phyloP scores from a whole-genome alignment of 1,140 invertebrate genomes.

The Asbolus verrucosus region DNA sequence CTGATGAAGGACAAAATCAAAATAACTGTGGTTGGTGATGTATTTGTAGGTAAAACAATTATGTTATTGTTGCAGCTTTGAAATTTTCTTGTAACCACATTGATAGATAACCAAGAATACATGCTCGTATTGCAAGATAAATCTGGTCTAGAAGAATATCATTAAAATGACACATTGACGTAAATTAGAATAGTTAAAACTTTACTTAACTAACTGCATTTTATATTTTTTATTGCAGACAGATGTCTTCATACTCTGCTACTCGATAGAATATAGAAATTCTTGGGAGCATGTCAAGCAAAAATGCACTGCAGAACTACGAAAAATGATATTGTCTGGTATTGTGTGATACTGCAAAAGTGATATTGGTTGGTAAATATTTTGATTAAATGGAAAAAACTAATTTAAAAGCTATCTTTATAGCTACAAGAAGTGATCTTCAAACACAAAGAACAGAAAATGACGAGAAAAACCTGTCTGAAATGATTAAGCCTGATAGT shows the following conservation, averaged over 20 bases:
- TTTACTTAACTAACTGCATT: constrained; percentile 15
- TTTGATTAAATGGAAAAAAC: constrained; percentile 43
- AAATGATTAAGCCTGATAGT: constrained; percentile 54
- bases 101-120: constrained; percentile 57
- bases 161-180: constrained; percentile 92
- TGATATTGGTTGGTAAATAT: too few species aligned
- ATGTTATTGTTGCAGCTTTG: constrained; percentile 65
- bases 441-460: constrained; percentile 65
- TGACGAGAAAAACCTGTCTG: constrained; percentile 52
- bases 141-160: constrained; percentile 95
- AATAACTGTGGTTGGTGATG: constrained; percentile 73
- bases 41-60: constrained; percentile 73
- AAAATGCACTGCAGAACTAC: constrained; percentile 94
- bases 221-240: constrained; percentile 79
- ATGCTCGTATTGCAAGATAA: constrained; percentile 75
- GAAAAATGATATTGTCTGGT: constrained; percentile 60
- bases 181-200: constrained; percentile 69
- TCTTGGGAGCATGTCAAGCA: constrained; percentile 98
- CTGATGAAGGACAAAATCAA: constrained; percentile 54
- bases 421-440: constrained; percentile 75
- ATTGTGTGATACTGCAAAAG: too few species aligned
- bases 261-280: constrained; percentile 95
- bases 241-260: constrained; percentile 98
- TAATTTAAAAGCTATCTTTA: constrained; percentile 56
- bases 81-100: constrained; percentile 63